A percentile compares a stretch with the other conserved stretches of the same genome.
These are phyloP conservation scores for Apteryx owenii DNA, from an alignment of 2,113 vertebrate genomes.

Conservation along the genomic window DNA sequence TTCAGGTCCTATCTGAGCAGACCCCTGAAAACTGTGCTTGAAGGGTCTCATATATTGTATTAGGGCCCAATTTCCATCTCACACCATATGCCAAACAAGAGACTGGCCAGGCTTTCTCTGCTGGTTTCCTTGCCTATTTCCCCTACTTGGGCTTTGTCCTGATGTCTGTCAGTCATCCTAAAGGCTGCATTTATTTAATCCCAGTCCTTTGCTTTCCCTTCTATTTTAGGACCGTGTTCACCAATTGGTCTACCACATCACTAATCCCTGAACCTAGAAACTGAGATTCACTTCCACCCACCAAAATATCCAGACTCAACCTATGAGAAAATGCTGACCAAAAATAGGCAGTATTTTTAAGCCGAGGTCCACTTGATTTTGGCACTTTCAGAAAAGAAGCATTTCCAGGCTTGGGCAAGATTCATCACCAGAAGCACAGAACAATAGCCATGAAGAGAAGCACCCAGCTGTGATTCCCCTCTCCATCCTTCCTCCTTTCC, in stretches of 20 bases:
- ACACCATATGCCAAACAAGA: not conserved
- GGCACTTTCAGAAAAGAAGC: not conserved
- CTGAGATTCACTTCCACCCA: not conserved
- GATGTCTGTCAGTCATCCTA: not conserved
- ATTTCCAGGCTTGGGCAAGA: not conserved
- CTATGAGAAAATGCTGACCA: not conserved
- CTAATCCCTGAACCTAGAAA: not conserved
- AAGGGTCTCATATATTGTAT: not conserved
- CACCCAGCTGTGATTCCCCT: not conserved
- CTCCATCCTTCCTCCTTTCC: not conserved
- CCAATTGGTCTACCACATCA: not conserved
- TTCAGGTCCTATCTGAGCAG: not conserved
- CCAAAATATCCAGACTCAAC: not conserved
- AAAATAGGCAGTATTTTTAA: not conserved
- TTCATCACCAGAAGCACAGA: not conserved
- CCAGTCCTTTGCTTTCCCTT: not conserved
- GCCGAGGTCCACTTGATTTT: not conserved
- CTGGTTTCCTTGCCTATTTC: not conserved
- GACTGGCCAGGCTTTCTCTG: not conserved
- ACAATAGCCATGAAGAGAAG: not conserved
- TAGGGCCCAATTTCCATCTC: not conserved
- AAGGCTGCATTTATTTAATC: not conserved
- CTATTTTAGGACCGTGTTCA: not conserved
- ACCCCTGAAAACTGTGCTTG: not conserved
- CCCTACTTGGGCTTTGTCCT: not conserved